These are phyloP conservation scores for Betta splendens DNA, from an alignment of 2,797 vertebrate species.

Conservation along the genomic window DNA sequence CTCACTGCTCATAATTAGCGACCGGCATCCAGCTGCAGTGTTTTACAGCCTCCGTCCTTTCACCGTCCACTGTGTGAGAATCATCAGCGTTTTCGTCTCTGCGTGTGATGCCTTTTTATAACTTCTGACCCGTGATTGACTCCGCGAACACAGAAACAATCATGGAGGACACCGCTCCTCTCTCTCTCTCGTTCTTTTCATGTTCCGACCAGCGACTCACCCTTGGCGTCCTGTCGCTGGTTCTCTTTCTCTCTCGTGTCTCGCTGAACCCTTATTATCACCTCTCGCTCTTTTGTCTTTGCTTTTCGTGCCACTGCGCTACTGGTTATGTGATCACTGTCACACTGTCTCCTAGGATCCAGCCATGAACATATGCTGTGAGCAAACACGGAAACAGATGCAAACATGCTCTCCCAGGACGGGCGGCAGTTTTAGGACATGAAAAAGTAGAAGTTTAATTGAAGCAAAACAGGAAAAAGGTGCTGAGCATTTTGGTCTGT, in stretches of 20 bases:
- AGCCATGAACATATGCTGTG: background rate
- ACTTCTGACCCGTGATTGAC: conserved; percentile 19
- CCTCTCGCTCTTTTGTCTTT: conserved; percentile 36
- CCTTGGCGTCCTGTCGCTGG: conserved; percentile 18
- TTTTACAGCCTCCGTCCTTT: conserved; percentile 17
- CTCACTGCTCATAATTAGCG: conserved; percentile 17
- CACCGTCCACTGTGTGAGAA: background rate
- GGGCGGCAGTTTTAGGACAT: background rate
- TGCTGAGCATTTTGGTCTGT: background rate
- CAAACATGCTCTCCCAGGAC: background rate
- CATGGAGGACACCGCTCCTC: background rate
- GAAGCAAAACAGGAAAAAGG: background rate
- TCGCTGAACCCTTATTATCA: conserved; percentile 32
- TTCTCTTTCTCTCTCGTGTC: conserved; percentile 22
- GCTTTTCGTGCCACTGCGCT: background rate
- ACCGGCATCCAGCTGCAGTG: conserved; percentile 28
- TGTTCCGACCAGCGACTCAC: conserved; percentile 32
- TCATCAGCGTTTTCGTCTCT: background rate
- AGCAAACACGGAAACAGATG: background rate
- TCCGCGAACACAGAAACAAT: background rate
- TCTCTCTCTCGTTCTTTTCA: conserved; percentile 9
- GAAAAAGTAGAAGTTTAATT: background rate
- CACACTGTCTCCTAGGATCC: conserved; percentile 10
- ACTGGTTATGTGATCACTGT: background rate
- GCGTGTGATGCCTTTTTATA: background rate